Conservation (phyloP, 1,140 invertebrate genomes). For the Macrobrachium rosenbergii region DNA sequence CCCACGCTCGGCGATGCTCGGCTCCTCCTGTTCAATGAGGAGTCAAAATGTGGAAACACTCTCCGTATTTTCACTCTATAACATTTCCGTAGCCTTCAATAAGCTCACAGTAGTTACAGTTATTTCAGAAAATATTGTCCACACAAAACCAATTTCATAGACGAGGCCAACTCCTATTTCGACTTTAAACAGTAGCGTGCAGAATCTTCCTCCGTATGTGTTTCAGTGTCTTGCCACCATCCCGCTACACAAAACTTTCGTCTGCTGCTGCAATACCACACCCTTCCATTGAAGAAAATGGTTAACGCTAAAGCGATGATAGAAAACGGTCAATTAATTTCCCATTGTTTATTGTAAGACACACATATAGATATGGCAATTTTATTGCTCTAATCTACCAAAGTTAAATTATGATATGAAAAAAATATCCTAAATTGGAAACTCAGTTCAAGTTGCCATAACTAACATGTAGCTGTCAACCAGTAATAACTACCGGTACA, state of each 20-base stretch:
- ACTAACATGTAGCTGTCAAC: no score
- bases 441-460: no score
- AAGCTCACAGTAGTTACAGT: no score
- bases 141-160: no score
- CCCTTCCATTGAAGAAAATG: slow-evolving; percentile 58
- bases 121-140: no score
- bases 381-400: background rate
- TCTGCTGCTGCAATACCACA: slow-evolving; percentile 57
- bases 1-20: slow-evolving; percentile 30
- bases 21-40: background rate
- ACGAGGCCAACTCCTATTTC: no score
- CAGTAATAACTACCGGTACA: no score
- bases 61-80: no score
- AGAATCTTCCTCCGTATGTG: no score
- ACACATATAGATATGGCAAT: background rate
- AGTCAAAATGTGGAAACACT: no score
- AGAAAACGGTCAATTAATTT: slow-evolving; percentile 46
- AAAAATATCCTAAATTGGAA: background rate
- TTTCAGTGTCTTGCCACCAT: background rate
- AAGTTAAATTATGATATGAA: background rate
- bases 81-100: no score
- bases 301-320: slow-evolving; percentile 37
- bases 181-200: no score
- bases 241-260: slow-evolving; percentile 48
- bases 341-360: slow-evolving; percentile 7